Base-by-base conservation (phyloP, 1,140 invertebrate genomes). In the Ceratina japonica region DNA sequence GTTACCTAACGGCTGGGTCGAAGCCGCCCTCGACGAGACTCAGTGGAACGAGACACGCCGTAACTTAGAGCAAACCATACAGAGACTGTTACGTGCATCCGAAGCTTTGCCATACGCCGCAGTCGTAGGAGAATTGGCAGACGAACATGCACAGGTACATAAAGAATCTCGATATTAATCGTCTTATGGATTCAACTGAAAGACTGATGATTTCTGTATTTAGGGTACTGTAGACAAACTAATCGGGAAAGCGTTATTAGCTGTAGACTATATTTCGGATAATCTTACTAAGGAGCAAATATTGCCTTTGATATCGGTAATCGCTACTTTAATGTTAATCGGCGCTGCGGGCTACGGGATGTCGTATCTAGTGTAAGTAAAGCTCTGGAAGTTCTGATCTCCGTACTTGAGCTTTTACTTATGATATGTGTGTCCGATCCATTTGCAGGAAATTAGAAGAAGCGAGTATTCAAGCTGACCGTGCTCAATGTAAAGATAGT, bases 261-360 rank as follows among this genome's bases (percentile, higher is more conserved):
- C 96, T 86, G 93, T 95, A 27, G 97, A 97, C 87, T 95, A 95
- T 85, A 90, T 97, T 20, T 94, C 94, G 5, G 95, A 96, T 80
- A 95, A 95, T 86, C 91, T 98, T 16, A 95, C 95, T 37, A 95
- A 96, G 77, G 96, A 98, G 82, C 97, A 98, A 89, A 92, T 98
- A 68, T 92, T 98, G 31, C 96, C 97, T 24, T 94, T 95, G 0
- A 88, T 97, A 15, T 98, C 97, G n/a, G 94, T 98, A 37, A 85
- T 98, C 44, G 95, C 95, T 68, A 97, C 97, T 10, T 93, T 98
- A 69, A 91, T 95, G 65, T 95, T 98, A 79, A 97, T 98, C 86
- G 93, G 96, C 75, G 94, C 94, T 61, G 95, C 96, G 74, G 97
- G 97, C 4, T 98, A 98, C 91, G 94, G 97, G 69, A 97, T 98